phyloP scores from a whole-genome alignment of 1,140 invertebrate genomes.

The Drosophila busckii region DNA sequence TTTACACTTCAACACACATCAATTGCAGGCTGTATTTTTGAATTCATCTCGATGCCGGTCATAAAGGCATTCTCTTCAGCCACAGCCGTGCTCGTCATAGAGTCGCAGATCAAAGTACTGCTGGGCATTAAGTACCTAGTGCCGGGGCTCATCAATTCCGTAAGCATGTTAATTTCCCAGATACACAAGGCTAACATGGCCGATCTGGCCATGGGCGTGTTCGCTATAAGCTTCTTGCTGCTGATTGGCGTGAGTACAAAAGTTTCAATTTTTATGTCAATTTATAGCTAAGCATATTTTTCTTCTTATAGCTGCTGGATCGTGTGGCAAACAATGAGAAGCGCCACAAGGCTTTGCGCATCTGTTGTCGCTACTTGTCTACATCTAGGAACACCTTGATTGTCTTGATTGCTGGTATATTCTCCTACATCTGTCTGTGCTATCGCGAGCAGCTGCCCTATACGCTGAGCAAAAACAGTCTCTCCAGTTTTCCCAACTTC shows the following conservation, averaged over 20 bases:
- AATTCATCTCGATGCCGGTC: slow-evolving; percentile 96
- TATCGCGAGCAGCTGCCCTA: slow-evolving; percentile 37
- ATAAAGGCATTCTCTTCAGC: slow-evolving; percentile 96
- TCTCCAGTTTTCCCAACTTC: slow-evolving; percentile 84
- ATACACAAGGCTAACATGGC: slow-evolving; percentile 83
- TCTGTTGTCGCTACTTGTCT: slow-evolving; percentile 64
- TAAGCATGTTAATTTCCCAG: slow-evolving; percentile 83
- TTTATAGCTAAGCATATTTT: background rate
- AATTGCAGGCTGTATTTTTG: slow-evolving; percentile 89
- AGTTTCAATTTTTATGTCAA: background rate
- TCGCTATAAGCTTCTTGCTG: slow-evolving; percentile 85
- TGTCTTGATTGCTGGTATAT: slow-evolving; percentile 84
- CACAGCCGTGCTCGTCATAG: slow-evolving; percentile 94
- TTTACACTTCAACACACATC: background rate
- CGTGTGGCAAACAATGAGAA: slow-evolving; percentile 47
- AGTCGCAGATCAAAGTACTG: slow-evolving; percentile 92
- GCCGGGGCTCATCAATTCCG: slow-evolving; percentile 86
- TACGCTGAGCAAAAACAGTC: slow-evolving; percentile 79
- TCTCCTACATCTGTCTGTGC: slow-evolving; percentile 81
- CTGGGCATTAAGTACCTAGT: slow-evolving; percentile 88
- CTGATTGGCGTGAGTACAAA: slow-evolving; percentile 83
- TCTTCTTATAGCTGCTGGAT: slow-evolving; percentile 35
- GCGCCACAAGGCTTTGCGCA: slow-evolving; percentile 79
- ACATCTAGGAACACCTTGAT: slow-evolving; percentile 90
- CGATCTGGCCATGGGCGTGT: slow-evolving; percentile 85